These are phyloP conservation scores for Trissolcus basalis DNA, from an alignment of 1,140 invertebrate species.

Conservation along the genomic window DNA sequence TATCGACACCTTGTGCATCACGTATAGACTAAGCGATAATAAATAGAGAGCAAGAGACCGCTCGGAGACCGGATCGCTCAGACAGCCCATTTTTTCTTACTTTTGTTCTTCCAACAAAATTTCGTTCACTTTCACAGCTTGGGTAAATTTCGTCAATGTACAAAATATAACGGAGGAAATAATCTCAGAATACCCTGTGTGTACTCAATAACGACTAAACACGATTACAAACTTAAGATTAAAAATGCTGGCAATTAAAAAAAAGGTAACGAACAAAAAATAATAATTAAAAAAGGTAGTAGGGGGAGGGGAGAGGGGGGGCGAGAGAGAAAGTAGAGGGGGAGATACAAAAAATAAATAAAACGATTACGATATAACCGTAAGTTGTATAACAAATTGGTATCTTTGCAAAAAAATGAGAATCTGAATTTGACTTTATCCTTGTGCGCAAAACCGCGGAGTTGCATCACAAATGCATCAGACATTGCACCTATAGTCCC, in stretches of 20 bases:
- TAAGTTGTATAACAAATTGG: too few relatives aligned
- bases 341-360: too few relatives aligned
- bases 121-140: conserved; percentile 20
- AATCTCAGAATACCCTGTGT: conserved; percentile 41
- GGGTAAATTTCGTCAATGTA: conserved; percentile 1
- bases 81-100: neutral
- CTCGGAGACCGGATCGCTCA: neutral
- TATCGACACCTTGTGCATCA: conserved; percentile 5
- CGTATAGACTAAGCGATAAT: neutral
- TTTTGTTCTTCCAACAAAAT: neutral
- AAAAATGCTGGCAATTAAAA: conserved; percentile 41
- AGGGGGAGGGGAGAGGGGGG: too few relatives aligned
- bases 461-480: conserved; percentile 20
- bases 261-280: conserved; percentile 30
- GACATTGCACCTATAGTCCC: conserved; percentile 53
- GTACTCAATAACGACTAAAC: conserved; percentile 13
- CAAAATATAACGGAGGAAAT: conserved; percentile 8
- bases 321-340: neutral
- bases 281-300: conserved; percentile 13
- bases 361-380: too few relatives aligned
- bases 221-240: conserved; percentile 35
- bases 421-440: conserved; percentile 33
- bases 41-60: neutral
- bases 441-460: conserved; percentile 15
- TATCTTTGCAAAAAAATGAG: neutral